Base-by-base conservation (phyloP, 1,140 invertebrate genomes). In the Neodiprion lecontei region DNA sequence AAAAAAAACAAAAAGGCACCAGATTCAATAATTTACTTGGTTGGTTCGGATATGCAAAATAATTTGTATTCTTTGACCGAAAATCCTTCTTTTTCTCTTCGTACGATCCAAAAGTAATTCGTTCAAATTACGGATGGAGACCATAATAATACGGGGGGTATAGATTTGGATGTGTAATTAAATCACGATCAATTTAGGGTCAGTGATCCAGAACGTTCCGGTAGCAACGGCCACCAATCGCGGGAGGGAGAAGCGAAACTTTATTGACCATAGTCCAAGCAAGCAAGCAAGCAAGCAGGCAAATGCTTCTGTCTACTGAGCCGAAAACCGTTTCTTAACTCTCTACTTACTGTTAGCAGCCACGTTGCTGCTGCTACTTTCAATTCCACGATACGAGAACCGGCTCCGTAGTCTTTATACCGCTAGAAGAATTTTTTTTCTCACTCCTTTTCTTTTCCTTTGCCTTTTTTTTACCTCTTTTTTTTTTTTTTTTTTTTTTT, bases 181-280 rank as follows among this genome's bases (percentile, higher is more conserved):
- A 61, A 61, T 61, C 53, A 61, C 53, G 53, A 61, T 61, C 53
- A 61, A 61, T 61, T 61, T 61, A 61, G n/a, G 53, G 53, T 61
- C 53, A 61, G 53, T 61, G 53, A 61, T 61, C 53, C 53, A 61
- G 53, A 61, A 61, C n/a, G n/a, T 61, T 61, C 53, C n/a, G 9
- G 53, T 61, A 61, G 11, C n/a, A 61, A 12, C 8, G n/a, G 53
- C 53, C 11, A 40, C 28, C 28, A 40, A 1, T 40, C 28, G 28
- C 28, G 28, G 28, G 28, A 40, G 28, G 28, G 28, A 40, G 28
- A 40, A 40, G 28, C 28, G 28, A 40, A 40, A 40, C 28, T 40
- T 40, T 40, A 40, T 40, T 40, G 28, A 40, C 28, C 28, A 40
- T 40, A 40, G 28, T 61, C n/a, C 53, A 17, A 61, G 53, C 11